A percentile compares a stretch with the other conserved stretches of the same genome.
Conservation (phyloP, 2,888 invertebrate species). For the Drosophila diplacantha region DNA sequence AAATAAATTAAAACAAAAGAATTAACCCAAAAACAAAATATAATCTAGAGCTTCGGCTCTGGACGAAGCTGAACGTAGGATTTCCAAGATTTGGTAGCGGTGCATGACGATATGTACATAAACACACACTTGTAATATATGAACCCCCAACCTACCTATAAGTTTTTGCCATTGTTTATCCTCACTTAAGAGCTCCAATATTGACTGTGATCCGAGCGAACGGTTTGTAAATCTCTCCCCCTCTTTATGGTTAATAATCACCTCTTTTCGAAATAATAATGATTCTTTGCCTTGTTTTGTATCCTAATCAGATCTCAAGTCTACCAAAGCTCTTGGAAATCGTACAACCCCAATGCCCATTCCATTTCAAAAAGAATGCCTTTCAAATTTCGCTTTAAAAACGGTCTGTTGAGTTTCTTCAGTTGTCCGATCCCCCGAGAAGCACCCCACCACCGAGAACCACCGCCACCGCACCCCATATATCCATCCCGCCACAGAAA, state of each 20-base stretch:
- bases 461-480: conserved; percentile 20
- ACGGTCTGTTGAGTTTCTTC: conserved; percentile 45
- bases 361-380: conserved; percentile 45
- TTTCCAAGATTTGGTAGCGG: conserved; percentile 40
- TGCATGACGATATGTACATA: conserved; percentile 42
- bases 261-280: conserved; percentile 18
- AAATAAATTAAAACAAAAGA: conserved; percentile 45
- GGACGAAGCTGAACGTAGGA: conserved; percentile 39
- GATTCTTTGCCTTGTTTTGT: conserved; percentile 35
- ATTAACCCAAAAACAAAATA: conserved; percentile 11
- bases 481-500: conserved; percentile 20
- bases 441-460: conserved; percentile 22
- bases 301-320: conserved; percentile 32
- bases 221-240: conserved; percentile 37
- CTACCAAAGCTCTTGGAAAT: conserved; percentile 43
- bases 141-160: conserved; percentile 18
- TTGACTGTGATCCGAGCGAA: conserved; percentile 40
- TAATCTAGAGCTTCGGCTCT: conserved; percentile 24
- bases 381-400: conserved; percentile 31
- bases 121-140: conserved; percentile 40
- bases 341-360: conserved; percentile 41
- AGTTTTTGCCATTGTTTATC: conserved; percentile 30
- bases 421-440: conserved; percentile 42
- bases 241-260: conserved; percentile 33
- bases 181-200: conserved; percentile 19